Conservation (phyloP, 2,113 vertebrate genomes). For the Hydropotes inermis region DNA sequence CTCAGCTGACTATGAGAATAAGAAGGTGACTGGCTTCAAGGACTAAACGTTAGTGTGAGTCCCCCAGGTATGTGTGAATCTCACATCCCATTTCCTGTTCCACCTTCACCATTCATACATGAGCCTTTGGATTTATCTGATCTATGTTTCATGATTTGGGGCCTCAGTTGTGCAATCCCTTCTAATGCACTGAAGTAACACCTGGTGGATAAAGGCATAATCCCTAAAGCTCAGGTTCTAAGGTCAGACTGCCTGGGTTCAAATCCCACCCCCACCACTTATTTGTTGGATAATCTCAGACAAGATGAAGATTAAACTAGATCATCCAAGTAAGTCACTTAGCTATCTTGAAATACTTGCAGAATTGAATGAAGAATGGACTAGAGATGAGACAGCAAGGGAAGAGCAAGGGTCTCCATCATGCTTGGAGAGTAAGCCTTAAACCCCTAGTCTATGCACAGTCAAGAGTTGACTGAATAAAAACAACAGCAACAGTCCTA, state of each 20-base stretch:
- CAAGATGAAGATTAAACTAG: neutral
- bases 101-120: neutral
- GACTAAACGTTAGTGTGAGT: fast-evolving
- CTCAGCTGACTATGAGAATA: neutral
- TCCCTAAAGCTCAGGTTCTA: neutral
- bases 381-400: neutral
- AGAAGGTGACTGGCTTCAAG: neutral
- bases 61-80: neutral
- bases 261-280: neutral
- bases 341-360: neutral
- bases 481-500: neutral
- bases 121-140: neutral
- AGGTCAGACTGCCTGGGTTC: neutral
- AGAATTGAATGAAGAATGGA: neutral
- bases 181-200: neutral
- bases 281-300: neutral
- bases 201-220: neutral
- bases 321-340: neutral
- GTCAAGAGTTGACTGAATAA: fast-evolving
- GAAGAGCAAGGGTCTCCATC: neutral
- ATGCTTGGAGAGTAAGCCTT: neutral
- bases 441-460: neutral
- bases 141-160: neutral
- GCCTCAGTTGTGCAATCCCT: neutral
- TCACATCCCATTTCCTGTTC: neutral